Evolutionary conservation across 2,113 vertebrate species (phyloP).

Genomic region (Onychostruthus taczanowskii): DNA sequence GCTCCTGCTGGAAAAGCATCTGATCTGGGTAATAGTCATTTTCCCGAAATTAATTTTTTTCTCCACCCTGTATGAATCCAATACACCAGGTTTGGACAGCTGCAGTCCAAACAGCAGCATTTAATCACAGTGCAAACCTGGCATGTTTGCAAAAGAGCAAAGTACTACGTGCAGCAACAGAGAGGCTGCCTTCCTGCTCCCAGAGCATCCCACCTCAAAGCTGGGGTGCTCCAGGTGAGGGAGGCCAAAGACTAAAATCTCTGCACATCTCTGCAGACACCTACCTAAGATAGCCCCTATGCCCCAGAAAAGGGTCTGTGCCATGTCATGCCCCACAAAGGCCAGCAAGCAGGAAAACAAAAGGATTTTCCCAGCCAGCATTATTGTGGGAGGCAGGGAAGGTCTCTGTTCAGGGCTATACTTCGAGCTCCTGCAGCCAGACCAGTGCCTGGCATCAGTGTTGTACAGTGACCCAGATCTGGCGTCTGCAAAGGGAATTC

Average conservation of each 20-base stretch:
- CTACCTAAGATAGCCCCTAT: neutral
- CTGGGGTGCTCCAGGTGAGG: neutral
- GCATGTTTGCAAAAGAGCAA: neutral
- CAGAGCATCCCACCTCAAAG: neutral
- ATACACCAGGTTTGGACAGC: slow-evolving; percentile 6
- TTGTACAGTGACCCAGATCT: neutral
- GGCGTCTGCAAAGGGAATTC: neutral
- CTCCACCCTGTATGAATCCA: neutral
- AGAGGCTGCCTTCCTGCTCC: neutral
- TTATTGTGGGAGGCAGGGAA: neutral
- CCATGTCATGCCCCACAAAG: neutral
- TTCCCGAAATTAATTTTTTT: neutral
- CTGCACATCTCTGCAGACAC: neutral
- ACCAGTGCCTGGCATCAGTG: neutral
- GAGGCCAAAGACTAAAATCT: neutral
- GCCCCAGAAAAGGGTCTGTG: neutral
- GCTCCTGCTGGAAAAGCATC: neutral
- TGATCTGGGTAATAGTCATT: neutral
- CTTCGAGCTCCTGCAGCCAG: neutral
- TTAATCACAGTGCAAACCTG: slow-evolving; percentile 18
- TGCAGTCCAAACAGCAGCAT: neutral
- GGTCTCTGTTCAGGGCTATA: neutral
- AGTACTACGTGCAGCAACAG: neutral
- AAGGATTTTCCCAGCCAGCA: neutral
- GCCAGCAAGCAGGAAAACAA: neutral